phyloP scores from a whole-genome alignment of 1,140 invertebrate species.

The Brachystomella parvula region DNA sequence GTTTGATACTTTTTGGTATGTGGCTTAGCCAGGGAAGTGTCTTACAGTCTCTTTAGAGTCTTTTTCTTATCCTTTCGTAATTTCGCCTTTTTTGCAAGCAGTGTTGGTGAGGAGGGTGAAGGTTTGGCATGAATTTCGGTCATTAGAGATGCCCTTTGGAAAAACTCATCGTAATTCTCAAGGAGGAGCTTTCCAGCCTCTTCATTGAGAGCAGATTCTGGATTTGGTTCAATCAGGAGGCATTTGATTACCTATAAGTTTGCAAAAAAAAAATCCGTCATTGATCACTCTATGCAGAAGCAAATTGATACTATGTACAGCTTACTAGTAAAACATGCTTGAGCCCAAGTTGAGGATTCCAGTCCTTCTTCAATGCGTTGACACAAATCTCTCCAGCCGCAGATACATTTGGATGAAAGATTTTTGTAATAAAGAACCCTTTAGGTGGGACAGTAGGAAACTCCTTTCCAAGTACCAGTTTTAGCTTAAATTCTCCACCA shows the following conservation, averaged over 20 bases:
- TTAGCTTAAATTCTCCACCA: constrained; percentile 77
- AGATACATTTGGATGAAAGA: constrained; percentile 96
- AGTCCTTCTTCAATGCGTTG: constrained; percentile 93
- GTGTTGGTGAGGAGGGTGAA: constrained; percentile 23
- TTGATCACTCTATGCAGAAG: neutral
- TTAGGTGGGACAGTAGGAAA: constrained; percentile 89
- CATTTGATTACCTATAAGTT: constrained; percentile 75
- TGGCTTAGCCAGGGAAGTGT: neutral
- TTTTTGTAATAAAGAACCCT: constrained; percentile 91
- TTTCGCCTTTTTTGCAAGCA: constrained; percentile 25
- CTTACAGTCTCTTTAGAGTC: constrained; percentile 36
- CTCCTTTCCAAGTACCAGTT: constrained; percentile 82
- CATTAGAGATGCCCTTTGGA: constrained; percentile 81
- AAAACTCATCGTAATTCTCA: constrained; percentile 87
- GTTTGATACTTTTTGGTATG: neutral
- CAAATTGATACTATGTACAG: constrained; percentile 23
- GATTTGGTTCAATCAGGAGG: constrained; percentile 85
- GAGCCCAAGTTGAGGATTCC: constrained; percentile 91
- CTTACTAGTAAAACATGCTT: constrained; percentile 86
- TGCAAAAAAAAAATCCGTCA: constrained; percentile 21
- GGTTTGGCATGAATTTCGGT: constrained; percentile 78
- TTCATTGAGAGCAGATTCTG: constrained; percentile 88
- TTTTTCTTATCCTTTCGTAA: constrained; percentile 36
- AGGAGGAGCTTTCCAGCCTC: constrained; percentile 84
- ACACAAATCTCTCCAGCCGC: constrained; percentile 93